Evolutionary conservation across 2,797 vertebrate species (phyloP), one percentile per base, ranked within the genome.

Genomic region (Danio choprae): DNA sequence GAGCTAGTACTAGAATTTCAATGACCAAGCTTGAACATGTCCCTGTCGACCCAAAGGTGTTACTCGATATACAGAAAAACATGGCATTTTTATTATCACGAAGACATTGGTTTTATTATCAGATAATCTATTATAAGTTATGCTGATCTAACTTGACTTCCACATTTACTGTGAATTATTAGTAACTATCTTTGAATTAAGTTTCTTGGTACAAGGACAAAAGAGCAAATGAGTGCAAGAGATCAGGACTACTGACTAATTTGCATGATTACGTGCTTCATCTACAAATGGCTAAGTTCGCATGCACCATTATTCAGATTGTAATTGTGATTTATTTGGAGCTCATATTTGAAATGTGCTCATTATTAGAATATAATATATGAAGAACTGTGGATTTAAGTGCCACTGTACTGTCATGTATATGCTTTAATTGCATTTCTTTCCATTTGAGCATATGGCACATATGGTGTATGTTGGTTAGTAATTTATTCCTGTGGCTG

Each of bases 1-100:
- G 53, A 6, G 38, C 55, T 55, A n/a, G n/a, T n/a, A 29, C 51
- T 70, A 55, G 85, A 84, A 84, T 86, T 84, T 80, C 69, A 84
- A 78, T 82, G 65, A 72, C 36, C 77, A 51, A 53, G 56, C 20
- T 43, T 63, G 53, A 44, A 16, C 13, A 74, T 43, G 11, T n/a
- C 38, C 22, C 60, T 62, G 56, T 55, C 40, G 11, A 77, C 43
- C 68, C 62, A 41, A 75, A 65, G 48, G 12, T 41, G 43, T 29
- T 55, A 55, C 67, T 58, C 51, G 74, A 76, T 62, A 38, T 15
- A 56, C 60, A 41, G 36, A 64, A 76, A 74, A 59, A 79, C 18
- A 29, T 69, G 58, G 15, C 9, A 53, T 74, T 74, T 71, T 74
- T 65, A 62, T 71, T 59, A 63, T 15, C 43, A 55, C 15, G 36